Base-by-base conservation (phyloP, 1,140 invertebrate genomes). In the Ectropis grisescens region DNA sequence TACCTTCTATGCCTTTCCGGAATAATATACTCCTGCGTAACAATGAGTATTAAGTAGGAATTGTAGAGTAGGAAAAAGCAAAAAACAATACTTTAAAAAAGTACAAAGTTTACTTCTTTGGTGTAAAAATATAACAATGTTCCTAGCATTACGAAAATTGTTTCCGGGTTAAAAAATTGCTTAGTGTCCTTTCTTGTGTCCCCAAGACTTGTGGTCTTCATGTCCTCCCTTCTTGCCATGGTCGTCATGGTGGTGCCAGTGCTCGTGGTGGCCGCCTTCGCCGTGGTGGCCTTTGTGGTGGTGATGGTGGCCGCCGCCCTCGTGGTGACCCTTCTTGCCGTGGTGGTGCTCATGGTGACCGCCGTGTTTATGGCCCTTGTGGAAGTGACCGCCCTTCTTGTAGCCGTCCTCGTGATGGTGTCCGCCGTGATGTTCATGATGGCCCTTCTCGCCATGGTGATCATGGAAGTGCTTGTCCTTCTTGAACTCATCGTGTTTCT, bases 371-470 rank as follows among this genome's bases (percentile, higher is more conserved):
- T 88, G 86, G 6, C 85, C 86, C 2, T 89, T 87, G 57, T 91
- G 91, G 72, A 89, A 87, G 49, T 75, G 70, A 13, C 70, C 67
- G 28, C 88, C 89, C 42, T 89, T 87, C 52, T 91, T 88, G 51
- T 86, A 84, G 9, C 84, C 86, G 37, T 90, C 89, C 36, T 87
- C 85, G 31, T 88, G 86, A 43, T 90, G 87, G 52, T 86, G 86
- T 16, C 85, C 84, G 12, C 67, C 71, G 51, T 91, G 84, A 41
- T 85, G 84, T 43, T 86, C 83, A 52, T 90, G 86, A 45, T 88
- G 85, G 0, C 90, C 91, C 19, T 88, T 88, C 32, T 90, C 91
- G 39, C 91, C 88, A 49, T 85, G 86, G 45, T 93, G 89, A 26
- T 93, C 89, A 53, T 93, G 93, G 79, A 91, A 92, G 48, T 80